phyloP scores from a whole-genome alignment of 2,888 invertebrate species.

The Leptura quadrifasciata region DNA sequence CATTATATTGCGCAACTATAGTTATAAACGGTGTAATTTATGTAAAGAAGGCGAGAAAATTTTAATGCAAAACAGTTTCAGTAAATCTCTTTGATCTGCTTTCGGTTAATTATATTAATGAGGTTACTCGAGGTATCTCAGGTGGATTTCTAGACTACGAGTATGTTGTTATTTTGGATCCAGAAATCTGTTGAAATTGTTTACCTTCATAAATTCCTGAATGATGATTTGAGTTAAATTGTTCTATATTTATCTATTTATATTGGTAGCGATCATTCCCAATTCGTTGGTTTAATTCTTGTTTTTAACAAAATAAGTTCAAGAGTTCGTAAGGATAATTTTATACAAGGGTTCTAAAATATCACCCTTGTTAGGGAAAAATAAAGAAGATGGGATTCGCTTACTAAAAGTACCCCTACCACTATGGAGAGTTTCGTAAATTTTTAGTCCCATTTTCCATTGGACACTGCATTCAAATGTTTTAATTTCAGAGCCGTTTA shows the following conservation, averaged over 20 bases:
- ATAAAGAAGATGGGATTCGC: too few relatives aligned
- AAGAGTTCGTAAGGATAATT: too few relatives aligned
- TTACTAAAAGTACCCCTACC: too few relatives aligned
- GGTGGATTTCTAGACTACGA: background rate
- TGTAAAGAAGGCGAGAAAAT: conserved; percentile 8
- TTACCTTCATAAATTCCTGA: background rate
- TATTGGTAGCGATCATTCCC: background rate
- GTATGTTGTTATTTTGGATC: background rate
- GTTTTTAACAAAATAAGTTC: too few relatives aligned
- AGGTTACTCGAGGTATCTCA: conserved; percentile 6
- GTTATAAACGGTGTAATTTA: background rate
- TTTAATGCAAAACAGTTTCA: background rate
- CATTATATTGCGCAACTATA: conserved; percentile 2
- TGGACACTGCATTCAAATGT: too few relatives aligned
- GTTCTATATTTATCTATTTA: background rate
- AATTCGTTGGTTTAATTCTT: too few relatives aligned
- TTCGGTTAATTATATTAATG: conserved; percentile 19
- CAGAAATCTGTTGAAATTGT: background rate
- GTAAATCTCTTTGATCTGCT: conserved; percentile 13
- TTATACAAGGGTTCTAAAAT: too few relatives aligned
- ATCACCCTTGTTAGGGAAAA: too few relatives aligned
- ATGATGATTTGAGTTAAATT: background rate
- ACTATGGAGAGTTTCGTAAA: too few relatives aligned
- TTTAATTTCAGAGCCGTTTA: too few relatives aligned
- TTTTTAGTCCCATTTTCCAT: too few relatives aligned